Evolutionary conservation across 2,113 vertebrate species (phyloP), one percentile per base, ranked within the genome.

Genomic region (Barnardius zonarius): DNA sequence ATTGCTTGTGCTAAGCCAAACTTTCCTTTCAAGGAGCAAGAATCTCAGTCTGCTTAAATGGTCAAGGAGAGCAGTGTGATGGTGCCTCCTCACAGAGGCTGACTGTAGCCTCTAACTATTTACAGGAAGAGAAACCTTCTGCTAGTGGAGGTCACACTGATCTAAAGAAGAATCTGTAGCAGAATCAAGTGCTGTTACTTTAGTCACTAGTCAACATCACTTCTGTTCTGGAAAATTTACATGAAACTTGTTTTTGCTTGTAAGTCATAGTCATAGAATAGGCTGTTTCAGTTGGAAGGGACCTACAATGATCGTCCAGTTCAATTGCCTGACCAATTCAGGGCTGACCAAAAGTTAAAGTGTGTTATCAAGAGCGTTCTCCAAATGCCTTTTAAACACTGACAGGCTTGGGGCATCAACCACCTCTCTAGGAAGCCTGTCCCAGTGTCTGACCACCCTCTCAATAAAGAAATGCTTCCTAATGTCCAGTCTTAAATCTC

Each of bases 381-480:
- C 49, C 54, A 64, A 68, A 69, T 54, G 31, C 20, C 12, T 52
- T 11, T 68, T 11, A 73, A 88, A 24, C 59, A 37, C 72, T 59
- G 48, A 52, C 28, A 61, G 35, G 23, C 28, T 55, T 75, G 77
- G 33, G 33, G 6, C 35, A 37, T 80, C 0, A 0, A 18, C 14
- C 23, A 3, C 12, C 33, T 52, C 35, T 83, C 46, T 52, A 72
- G 51, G 33, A 76, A 92, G n/a, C 23, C 28, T 86, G 17, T 68
- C 74, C 10, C 39, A 75, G 37, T 33, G 23, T 83, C 66, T 83
- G 28, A 25, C 19, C n/a, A 43, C 12, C 7, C 19, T 43, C 37
- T 76, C 5, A 2, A 33, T 19, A 75, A 66, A 61, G 20, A 83
- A 75, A 66, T 2, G 3, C 6, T 69, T 75, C 54, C 23, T 64